A percentile compares a stretch with the other conserved stretches of the same genome.
phyloP scores from a whole-genome alignment of 2,888 invertebrate genomes.

The Tenthredo distinguenda region DNA sequence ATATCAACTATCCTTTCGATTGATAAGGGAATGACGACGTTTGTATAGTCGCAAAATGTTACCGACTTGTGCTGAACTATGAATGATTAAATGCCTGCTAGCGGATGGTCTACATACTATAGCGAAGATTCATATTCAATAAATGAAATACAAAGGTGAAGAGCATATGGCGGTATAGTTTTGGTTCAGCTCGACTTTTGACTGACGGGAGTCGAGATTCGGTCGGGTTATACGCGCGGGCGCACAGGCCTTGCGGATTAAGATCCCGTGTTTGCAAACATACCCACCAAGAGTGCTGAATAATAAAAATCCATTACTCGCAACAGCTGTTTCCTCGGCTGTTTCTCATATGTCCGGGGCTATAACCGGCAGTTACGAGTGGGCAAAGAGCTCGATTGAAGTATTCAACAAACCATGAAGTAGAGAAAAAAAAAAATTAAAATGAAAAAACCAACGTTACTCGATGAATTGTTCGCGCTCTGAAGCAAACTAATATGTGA shows the following conservation, averaged over 20 bases:
- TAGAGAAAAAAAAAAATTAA: neutral
- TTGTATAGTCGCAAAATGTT: neutral
- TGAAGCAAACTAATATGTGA: constrained; percentile 12
- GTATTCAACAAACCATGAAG: neutral
- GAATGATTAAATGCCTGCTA: constrained; percentile 8
- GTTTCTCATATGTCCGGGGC: constrained; percentile 39
- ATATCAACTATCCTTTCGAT: neutral
- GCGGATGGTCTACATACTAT: constrained; percentile 10
- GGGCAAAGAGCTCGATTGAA: neutral
- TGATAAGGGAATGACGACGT: neutral
- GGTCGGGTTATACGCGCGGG: constrained; percentile 58
- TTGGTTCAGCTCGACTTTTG: constrained; percentile 54
- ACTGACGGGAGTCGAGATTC: constrained; percentile 61
- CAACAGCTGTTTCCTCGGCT: constrained; percentile 34
- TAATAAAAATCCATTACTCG: constrained; percentile 54
- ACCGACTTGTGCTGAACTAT: neutral
- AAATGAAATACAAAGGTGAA: constrained; percentile 46
- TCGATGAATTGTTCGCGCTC: neutral
- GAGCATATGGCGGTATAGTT: constrained; percentile 58
- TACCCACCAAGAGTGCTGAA: constrained; percentile 48
- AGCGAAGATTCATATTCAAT: neutral
- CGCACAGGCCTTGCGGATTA: constrained; percentile 62
- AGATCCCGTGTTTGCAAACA: constrained; percentile 53
- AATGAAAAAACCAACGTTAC: neutral
- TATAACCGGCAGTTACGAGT: constrained; percentile 29